Conservation (phyloP, 2,797 vertebrate species). For the Tympanoctomys barrerae region DNA sequence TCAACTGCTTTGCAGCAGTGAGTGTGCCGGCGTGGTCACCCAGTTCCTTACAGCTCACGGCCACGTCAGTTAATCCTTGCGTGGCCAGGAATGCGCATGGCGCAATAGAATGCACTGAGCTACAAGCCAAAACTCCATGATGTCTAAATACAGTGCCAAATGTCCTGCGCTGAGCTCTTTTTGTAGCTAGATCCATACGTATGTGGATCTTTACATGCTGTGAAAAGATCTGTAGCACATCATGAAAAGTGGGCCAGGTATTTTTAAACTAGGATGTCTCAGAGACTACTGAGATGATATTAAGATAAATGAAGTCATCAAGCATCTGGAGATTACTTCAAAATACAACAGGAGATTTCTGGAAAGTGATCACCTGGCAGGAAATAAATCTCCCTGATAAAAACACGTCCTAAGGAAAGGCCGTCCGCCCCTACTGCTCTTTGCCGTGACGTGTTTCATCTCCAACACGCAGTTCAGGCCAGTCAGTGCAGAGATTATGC, state of each 20-base stretch:
- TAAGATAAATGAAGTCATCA: neutral
- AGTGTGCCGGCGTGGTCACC: neutral
- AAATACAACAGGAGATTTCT: neutral
- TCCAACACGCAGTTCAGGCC: neutral
- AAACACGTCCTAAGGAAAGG: neutral
- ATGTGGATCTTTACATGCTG: neutral
- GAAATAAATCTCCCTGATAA: conserved; percentile 53
- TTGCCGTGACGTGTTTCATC: neutral
- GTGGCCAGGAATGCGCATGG: neutral
- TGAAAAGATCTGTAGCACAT: neutral
- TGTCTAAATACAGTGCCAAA: neutral
- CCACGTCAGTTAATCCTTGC: neutral
- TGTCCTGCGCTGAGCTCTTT: neutral
- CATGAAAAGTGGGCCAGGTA: neutral
- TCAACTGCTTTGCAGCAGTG: neutral
- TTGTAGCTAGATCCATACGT: neutral
- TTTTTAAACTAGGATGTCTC: conserved; percentile 22
- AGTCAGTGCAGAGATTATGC: neutral
- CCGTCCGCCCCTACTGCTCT: neutral
- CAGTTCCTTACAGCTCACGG: neutral
- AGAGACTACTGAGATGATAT: neutral
- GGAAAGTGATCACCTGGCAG: neutral
- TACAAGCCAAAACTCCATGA: neutral
- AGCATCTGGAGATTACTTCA: neutral
- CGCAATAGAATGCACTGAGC: neutral